phyloP scores from a whole-genome alignment of 2,113 vertebrate species.

The Corythornis cristatus region DNA sequence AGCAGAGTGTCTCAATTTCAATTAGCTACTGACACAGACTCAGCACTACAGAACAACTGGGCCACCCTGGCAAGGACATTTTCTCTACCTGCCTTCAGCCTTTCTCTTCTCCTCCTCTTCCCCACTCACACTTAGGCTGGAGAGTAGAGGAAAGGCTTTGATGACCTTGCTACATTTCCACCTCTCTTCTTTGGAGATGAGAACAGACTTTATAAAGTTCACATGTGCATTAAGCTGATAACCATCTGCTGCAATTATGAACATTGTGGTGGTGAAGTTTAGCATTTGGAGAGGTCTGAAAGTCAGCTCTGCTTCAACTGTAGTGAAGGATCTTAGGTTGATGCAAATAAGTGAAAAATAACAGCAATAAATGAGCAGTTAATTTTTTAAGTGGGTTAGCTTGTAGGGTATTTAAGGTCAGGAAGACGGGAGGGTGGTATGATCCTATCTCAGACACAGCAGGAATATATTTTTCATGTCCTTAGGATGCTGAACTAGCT shows the following conservation, averaged over 20 bases:
- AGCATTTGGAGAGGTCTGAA: conserved; percentile 36
- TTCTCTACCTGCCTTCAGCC: not conserved
- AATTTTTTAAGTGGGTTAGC: not conserved
- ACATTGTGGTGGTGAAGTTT: not conserved
- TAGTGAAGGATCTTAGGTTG: not conserved
- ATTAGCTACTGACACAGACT: not conserved
- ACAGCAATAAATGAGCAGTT: not conserved
- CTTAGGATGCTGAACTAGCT: not conserved
- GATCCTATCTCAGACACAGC: not conserved
- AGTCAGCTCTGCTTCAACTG: not conserved
- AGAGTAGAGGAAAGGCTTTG: not conserved
- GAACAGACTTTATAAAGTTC: conserved; percentile 23
- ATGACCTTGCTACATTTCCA: conserved; percentile 24
- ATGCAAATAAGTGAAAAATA: not conserved
- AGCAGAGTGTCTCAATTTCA: not conserved
- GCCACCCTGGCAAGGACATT: accelerated
- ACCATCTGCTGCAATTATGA: conserved; percentile 62
- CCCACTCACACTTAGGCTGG: accelerated
- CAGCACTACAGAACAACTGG: not conserved
- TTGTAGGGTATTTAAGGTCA: not conserved
- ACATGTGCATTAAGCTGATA: conserved; percentile 16
- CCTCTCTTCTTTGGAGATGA: not conserved
- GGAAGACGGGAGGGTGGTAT: not conserved
- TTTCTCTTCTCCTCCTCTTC: not conserved
- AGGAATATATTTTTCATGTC: not conserved